Conservation (phyloP, 2,888 invertebrate species). For the Caenorhabditis sp. region DNA sequence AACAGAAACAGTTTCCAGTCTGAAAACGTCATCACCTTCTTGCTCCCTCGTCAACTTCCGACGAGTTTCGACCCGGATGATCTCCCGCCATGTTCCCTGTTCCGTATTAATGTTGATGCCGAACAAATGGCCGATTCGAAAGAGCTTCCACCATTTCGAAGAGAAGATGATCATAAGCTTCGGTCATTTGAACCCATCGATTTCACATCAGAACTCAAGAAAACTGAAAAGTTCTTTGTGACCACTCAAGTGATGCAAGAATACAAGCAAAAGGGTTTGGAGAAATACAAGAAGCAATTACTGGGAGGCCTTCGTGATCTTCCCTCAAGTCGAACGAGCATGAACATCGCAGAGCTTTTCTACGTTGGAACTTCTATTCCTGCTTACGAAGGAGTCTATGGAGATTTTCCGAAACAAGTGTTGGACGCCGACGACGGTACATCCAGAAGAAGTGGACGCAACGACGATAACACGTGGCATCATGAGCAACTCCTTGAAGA, state of each 20-base stretch:
- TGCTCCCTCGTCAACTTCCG: constrained; percentile 36
- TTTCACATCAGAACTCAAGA: constrained; percentile 63
- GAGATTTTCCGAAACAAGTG: constrained; percentile 16
- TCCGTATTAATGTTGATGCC: constrained; percentile 32
- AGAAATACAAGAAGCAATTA: constrained; percentile 28
- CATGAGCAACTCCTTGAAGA: constrained; percentile 60
- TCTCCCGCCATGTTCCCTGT: constrained; percentile 9
- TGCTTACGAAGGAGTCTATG: constrained; percentile 39
- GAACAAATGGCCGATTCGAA: constrained; percentile 22
- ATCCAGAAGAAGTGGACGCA: constrained; percentile 25
- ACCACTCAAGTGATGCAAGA: constrained; percentile 57
- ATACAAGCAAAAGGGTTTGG: constrained; percentile 41
- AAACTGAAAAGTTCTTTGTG: constrained; percentile 66
- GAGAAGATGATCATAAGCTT: constrained; percentile 44
- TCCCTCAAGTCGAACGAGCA: neutral
- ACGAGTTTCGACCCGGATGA: neutral
- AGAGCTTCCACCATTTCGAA: constrained; percentile 26
- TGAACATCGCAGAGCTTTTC: constrained; percentile 51
- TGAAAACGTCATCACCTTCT: constrained; percentile 36
- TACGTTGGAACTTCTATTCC: constrained; percentile 49
- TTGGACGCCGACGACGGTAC: constrained; percentile 24
- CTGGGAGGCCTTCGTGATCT: constrained; percentile 20
- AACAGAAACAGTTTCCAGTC: constrained; percentile 23
- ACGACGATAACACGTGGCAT: constrained; percentile 34
- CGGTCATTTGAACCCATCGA: constrained; percentile 52